These are phyloP conservation scores for Yponomeuta evonymella DNA, from an alignment of 2,888 invertebrate species.

Conservation along the genomic window DNA sequence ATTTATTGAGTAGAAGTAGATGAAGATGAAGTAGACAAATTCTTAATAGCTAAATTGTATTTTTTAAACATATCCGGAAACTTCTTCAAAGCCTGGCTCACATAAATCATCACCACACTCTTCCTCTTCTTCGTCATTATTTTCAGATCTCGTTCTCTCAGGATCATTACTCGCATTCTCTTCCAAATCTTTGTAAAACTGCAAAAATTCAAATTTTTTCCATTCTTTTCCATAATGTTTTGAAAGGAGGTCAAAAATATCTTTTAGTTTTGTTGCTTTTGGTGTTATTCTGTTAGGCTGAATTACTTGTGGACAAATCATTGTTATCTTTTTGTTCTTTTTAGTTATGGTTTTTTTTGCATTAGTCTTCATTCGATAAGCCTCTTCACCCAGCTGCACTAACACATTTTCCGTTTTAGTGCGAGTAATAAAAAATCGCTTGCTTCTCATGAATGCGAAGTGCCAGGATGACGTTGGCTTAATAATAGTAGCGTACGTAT, in stretches of 20 bases:
- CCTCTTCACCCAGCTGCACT: background rate
- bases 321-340: slow-evolving; percentile 12
- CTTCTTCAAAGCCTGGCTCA: slow-evolving; percentile 22
- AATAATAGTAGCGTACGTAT: slow-evolving; percentile 5
- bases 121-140: too few species aligned
- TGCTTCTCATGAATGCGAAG: slow-evolving; percentile 14
- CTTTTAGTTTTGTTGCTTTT: slow-evolving; percentile 4
- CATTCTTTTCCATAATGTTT: too few species aligned
- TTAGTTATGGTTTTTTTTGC: slow-evolving; percentile 4
- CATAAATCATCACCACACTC: too few species aligned
- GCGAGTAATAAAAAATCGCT: slow-evolving; percentile 15
- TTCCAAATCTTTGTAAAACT: too few species aligned
- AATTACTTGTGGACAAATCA: slow-evolving; percentile 6
- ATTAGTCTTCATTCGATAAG: background rate
- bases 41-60: background rate
- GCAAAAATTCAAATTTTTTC: too few species aligned
- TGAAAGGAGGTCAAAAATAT: too few species aligned
- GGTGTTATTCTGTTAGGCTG: background rate
- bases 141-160: too few species aligned
- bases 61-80: slow-evolving; percentile 1
- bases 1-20: too few species aligned
- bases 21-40: background rate
- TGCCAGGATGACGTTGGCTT: slow-evolving; percentile 15
- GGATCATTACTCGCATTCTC: too few species aligned
- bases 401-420: slow-evolving; percentile 15